Base-by-base conservation (phyloP, 2,888 invertebrate genomes). In the Poecilobothrus nobilitatus region DNA sequence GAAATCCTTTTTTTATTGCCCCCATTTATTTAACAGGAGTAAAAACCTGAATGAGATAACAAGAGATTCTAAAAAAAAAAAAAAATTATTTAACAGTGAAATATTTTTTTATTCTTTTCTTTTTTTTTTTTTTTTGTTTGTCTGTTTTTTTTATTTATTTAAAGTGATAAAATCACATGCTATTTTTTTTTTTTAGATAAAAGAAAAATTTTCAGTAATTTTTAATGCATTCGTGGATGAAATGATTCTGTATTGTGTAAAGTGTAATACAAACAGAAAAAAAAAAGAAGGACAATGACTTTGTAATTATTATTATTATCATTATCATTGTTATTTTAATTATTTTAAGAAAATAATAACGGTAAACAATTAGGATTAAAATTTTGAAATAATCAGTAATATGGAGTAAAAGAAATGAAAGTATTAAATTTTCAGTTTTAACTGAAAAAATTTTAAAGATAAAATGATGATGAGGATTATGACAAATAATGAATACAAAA, bases 1-100 rank as follows among this genome's bases (percentile, higher is more conserved):
- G n/a, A 53, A 53, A 53, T 53, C 53, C 53, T 53, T 53, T 53
- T 53, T 53, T 53, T 53, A 53, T 53, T 53, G 53, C 53, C 53
- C 27, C 53, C 15, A 53, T 53, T 53, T 53, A 53, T 53, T 53
- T 53, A 53, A 18, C 18, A 18, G n/a, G n/a, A 27, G 27, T 27
- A 27, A 27, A 27, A 27, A 18, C n/a, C 53, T 18, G 53, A 18
- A 53, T 6, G 12, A 12, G 53, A 53, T 53, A 53, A 18, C 53
- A 53, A 53, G n/a, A 18, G n/a, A 18, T 53, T 2, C 2, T 27
- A 5, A 2, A 27, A 27, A 27, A 27, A 27, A 27, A 27, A 27
- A 18, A 53, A 18, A 53, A 53, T 53, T 18, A 18, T 53, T 53
- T 18, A 18, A 53, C 18, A 53, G 53, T 53, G 15, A 18, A 18